A percentile compares a stretch with the other conserved stretches of the same genome.
Evolutionary conservation across 2,113 vertebrate species (phyloP).

Genomic region (Sinocyclocheilus anshuiensis): DNA sequence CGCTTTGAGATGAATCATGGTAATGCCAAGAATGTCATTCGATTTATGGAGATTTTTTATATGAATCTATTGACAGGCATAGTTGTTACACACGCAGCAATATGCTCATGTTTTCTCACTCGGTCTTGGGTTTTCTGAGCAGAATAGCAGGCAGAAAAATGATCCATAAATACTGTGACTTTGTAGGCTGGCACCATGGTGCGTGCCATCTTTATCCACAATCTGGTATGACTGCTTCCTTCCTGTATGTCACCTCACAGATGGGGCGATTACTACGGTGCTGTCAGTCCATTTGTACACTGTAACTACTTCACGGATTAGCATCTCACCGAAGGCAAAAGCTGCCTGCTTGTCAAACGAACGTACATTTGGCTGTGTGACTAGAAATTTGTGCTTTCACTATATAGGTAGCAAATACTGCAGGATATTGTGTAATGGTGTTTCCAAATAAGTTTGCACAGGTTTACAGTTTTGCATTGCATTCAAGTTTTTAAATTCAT

Average conservation of each 20-base stretch:
- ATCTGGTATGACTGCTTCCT: conserved; percentile 53
- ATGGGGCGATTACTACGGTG: conserved; percentile 57
- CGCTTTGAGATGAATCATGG: background rate
- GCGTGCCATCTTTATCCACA: conserved; percentile 57
- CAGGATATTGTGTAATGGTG: background rate
- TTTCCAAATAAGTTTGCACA: background rate
- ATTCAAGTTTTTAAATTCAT: background rate
- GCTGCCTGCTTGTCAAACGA: conserved; percentile 17
- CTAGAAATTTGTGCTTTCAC: background rate
- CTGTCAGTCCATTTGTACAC: conserved; percentile 57
- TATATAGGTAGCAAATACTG: background rate
- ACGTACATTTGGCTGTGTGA: conserved; percentile 9
- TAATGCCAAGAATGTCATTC: background rate
- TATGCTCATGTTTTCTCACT: conserved; percentile 48
- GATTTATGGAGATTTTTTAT: background rate
- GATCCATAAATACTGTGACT: conserved; percentile 46
- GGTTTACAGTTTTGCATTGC: background rate
- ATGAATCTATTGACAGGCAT: background rate
- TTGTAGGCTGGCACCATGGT: conserved; percentile 52
- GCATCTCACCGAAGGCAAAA: conserved; percentile 45
- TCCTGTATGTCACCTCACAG: conserved; percentile 60
- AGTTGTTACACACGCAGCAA: conserved; percentile 50
- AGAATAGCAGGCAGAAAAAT: conserved; percentile 60
- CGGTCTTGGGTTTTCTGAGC: conserved; percentile 38
- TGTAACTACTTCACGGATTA: conserved; percentile 47